Evolutionary conservation across 2,797 vertebrate species (phyloP).

Genomic region (Champsocephalus esox): DNA sequence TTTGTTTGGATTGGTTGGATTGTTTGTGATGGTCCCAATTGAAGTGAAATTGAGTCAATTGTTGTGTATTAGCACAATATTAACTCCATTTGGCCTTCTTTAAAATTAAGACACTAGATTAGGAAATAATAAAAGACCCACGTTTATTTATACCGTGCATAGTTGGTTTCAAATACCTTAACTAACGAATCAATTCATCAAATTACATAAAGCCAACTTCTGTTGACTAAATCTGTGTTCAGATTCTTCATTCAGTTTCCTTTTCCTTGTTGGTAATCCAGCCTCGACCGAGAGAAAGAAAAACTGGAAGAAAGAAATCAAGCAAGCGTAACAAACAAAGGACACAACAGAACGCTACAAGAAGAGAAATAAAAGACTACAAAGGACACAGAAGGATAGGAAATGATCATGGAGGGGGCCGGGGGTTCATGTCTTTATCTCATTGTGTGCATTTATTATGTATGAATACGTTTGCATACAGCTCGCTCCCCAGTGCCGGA

Average conservation of each 20-base stretch:
- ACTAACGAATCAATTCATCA: not conserved
- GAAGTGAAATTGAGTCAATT: not conserved
- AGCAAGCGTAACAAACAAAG: slow-evolving; percentile 9
- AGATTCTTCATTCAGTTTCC: not conserved
- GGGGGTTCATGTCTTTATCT: slow-evolving; percentile 12
- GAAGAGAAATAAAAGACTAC: not conserved
- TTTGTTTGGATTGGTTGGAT: too few relatives aligned
- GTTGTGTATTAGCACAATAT: too few relatives aligned
- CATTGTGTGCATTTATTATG: slow-evolving; percentile 35
- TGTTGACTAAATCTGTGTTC: not conserved
- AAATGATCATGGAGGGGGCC: not conserved
- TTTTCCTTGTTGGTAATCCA: slow-evolving; percentile 6
- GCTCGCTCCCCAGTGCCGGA: slow-evolving; percentile 3
- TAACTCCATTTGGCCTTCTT: not conserved
- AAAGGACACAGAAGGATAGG: not conserved
- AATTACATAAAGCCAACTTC: not conserved
- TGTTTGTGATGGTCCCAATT: too few relatives aligned
- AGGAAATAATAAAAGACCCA: not conserved
- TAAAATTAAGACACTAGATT: not conserved
- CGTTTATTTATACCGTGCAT: not conserved
- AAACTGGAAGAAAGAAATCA: slow-evolving; percentile 5
- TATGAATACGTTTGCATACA: slow-evolving; percentile 29
- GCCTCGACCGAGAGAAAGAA: not conserved
- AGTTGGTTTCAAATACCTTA: not conserved
- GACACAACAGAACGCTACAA: not conserved